Conservation (phyloP, 2,888 invertebrate genomes). For the Copidosoma aretas region DNA sequence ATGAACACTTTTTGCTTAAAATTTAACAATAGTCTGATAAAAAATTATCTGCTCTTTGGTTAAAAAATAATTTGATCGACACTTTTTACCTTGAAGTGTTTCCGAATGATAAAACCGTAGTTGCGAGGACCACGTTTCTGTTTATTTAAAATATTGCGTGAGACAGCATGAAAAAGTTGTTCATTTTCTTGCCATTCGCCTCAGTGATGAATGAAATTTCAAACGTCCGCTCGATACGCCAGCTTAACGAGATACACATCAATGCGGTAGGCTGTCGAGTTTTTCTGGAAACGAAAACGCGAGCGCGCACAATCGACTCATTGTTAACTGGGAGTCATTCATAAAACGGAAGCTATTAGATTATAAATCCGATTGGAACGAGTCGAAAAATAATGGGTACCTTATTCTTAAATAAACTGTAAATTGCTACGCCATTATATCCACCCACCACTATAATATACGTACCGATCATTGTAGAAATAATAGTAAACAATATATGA, state of each 20-base stretch:
- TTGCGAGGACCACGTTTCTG: too few relatives aligned
- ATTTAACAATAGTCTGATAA: too few relatives aligned
- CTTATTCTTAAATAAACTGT: neutral
- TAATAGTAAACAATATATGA: too few relatives aligned
- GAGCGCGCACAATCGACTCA: conserved; percentile 27
- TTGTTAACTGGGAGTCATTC: conserved; percentile 30
- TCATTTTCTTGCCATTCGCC: too few relatives aligned
- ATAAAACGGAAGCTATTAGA: conserved; percentile 31
- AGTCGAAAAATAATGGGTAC: neutral
- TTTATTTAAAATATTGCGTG: too few relatives aligned
- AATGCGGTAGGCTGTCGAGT: conserved; percentile 31
- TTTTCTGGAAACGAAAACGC: conserved; percentile 38
- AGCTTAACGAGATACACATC: conserved; percentile 24
- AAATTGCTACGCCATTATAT: neutral
- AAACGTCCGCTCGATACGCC: neutral
- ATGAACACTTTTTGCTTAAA: too few relatives aligned
- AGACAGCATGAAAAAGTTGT: too few relatives aligned
- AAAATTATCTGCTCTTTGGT: too few relatives aligned
- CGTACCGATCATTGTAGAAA: neutral
- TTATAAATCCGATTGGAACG: neutral
- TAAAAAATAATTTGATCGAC: too few relatives aligned
- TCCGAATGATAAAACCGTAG: too few relatives aligned
- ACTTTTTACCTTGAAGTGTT: too few relatives aligned
- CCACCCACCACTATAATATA: neutral
- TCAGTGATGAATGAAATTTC: too few relatives aligned